Evolutionary conservation across 2,888 invertebrate species (phyloP).

Genomic region (Miltochrista miniata): DNA sequence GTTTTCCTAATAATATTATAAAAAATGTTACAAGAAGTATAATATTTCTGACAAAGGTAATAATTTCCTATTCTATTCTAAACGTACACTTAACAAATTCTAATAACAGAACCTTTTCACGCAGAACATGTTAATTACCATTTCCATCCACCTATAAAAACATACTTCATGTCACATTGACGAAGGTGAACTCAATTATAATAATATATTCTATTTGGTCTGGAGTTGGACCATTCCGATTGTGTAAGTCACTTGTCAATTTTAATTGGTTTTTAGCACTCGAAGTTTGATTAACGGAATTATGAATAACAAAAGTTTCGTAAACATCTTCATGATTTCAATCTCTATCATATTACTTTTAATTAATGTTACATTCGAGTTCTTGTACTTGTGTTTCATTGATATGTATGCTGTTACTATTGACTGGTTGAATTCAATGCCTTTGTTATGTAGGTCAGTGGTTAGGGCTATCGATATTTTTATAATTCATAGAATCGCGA

Average conservation of each 20-base stretch:
- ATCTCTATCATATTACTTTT: conserved; percentile 47
- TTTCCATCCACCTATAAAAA: conserved; percentile 43
- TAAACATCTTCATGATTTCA: conserved; percentile 25
- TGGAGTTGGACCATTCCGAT: conserved; percentile 51
- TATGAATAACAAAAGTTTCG: conserved; percentile 34
- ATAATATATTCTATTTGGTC: conserved; percentile 51
- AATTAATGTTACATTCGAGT: conserved; percentile 59
- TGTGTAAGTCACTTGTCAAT: conserved; percentile 59
- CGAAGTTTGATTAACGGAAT: conserved; percentile 37
- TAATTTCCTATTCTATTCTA: conserved; percentile 1
- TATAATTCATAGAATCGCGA: neutral
- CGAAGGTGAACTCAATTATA: conserved; percentile 57
- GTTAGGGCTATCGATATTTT: conserved; percentile 23
- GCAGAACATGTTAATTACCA: conserved; percentile 41
- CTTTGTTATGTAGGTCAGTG: conserved; percentile 61
- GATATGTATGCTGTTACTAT: conserved; percentile 41
- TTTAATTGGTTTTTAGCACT: conserved; percentile 72
- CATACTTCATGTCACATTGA: conserved; percentile 56
- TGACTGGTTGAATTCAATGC: conserved; percentile 48
- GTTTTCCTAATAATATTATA: no score
- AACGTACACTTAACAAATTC: conserved; percentile 21
- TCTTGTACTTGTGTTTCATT: conserved; percentile 43
- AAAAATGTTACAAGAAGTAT: no score
- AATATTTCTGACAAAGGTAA: neutral
- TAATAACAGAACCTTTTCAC: conserved; percentile 26